Percentiles rank a stretch among this genome's conserved stretches.
Evolutionary conservation across 2,888 invertebrate genomes (phyloP).

Genomic region (Cyrtodaria siliqua): DNA sequence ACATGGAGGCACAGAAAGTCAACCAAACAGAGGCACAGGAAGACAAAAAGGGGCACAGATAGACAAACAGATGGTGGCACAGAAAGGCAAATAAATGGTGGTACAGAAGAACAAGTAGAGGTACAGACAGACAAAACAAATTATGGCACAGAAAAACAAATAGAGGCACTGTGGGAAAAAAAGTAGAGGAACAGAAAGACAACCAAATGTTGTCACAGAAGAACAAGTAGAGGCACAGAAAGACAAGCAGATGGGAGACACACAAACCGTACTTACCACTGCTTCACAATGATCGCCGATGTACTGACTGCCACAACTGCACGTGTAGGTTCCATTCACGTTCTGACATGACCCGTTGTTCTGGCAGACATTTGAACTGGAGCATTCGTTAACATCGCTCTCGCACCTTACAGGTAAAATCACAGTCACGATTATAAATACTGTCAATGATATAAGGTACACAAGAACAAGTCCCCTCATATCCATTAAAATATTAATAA

Average conservation of each 20-base stretch:
- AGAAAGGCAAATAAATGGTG: too few species aligned
- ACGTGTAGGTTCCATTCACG: slow-evolving; percentile 64
- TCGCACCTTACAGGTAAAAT: slow-evolving; percentile 71
- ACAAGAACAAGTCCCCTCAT: too few species aligned
- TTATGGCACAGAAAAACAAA: not conserved
- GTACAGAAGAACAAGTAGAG: too few species aligned
- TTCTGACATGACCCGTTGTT: slow-evolving; percentile 72
- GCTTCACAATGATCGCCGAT: slow-evolving; percentile 68
- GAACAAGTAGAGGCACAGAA: not conserved
- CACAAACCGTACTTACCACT: slow-evolving; percentile 61
- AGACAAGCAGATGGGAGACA: not conserved
- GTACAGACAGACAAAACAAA: too few species aligned
- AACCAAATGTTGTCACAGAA: not conserved
- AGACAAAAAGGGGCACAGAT: too few species aligned
- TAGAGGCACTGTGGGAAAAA: not conserved
- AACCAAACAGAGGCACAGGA: too few species aligned
- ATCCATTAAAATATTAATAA: too few species aligned
- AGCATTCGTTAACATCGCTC: slow-evolving; percentile 73
- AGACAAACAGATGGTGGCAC: too few species aligned
- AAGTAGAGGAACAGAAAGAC: too few species aligned
- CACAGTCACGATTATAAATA: slow-evolving; percentile 27
- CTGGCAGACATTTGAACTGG: slow-evolving; percentile 61
- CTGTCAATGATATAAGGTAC: too few species aligned
- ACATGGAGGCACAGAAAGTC: too few species aligned
- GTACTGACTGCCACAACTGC: slow-evolving; percentile 68